A percentile compares a stretch with the other conserved stretches of the same genome.
phyloP scores from a whole-genome alignment of 2,888 invertebrate genomes.

The Pilophorus perplexus region DNA sequence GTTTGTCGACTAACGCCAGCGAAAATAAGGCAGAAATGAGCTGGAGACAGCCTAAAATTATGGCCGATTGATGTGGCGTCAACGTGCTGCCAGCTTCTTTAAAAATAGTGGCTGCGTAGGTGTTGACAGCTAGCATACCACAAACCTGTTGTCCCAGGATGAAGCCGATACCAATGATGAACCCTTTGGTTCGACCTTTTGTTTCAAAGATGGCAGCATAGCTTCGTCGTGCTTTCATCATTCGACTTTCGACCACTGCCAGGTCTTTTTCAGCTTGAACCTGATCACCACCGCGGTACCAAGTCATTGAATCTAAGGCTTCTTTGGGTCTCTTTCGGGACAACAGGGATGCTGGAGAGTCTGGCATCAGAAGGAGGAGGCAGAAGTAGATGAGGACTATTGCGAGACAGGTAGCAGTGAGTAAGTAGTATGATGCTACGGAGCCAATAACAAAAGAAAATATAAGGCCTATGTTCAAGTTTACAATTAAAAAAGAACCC shows the following conservation, averaged over 20 bases:
- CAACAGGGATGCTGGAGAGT: constrained; percentile 60
- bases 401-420: constrained; percentile 57
- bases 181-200: constrained; percentile 52
- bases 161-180: constrained; percentile 53
- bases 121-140: constrained; percentile 55
- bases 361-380: constrained; percentile 58
- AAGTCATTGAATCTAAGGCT: constrained; percentile 52
- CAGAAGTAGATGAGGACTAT: constrained; percentile 56
- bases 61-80: constrained; percentile 52
- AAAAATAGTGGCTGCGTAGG: constrained; percentile 52
- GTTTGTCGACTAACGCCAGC: constrained; percentile 52
- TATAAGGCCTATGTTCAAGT: constrained; percentile 57
- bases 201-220: constrained; percentile 52
- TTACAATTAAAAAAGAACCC: constrained; percentile 59
- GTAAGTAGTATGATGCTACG: constrained; percentile 54
- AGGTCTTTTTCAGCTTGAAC: constrained; percentile 47
- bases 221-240: constrained; percentile 42
- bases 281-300: constrained; percentile 49
- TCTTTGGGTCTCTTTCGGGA: constrained; percentile 55
- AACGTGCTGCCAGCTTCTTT: constrained; percentile 50
- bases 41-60: constrained; percentile 54
- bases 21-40: constrained; percentile 50
- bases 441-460: constrained; percentile 58
- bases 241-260: constrained; percentile 40
- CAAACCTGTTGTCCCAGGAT: constrained; percentile 54